Base-by-base conservation (phyloP, 2,797 vertebrate species). In the Paguma larvata region DNA sequence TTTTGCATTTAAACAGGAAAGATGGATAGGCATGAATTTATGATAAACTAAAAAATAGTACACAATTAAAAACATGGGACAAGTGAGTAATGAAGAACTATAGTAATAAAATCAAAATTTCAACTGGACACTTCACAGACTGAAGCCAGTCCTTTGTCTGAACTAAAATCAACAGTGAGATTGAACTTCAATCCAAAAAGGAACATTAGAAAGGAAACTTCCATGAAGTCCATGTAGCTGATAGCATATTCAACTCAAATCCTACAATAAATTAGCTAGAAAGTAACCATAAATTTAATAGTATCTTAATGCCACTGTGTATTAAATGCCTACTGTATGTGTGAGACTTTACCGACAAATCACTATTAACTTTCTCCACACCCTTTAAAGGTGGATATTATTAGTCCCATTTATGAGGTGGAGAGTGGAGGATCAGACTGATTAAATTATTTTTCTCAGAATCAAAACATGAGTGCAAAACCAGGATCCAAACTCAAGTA, bases 391-490 rank as follows among this genome's bases (percentile, higher is more conserved):
- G 16, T 59, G 32, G 30, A 30, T 77, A 73, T 27, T 44, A 70
- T 70, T 32, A 67, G 27, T 21, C 32, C n/a, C 32, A 11, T 41
- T 89, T 96, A 25, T 92, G 32, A 62, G 3, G 11, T 41, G 3
- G 19, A 67, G 44, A 44, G 16, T 19, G 7, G 46, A 94, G 34
- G 13, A 44, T 51, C 41, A 41, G 3, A 8, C 1, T 30, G 27
- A 72, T 46, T 46, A 62, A 78, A 32, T 85, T 41, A 32, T 46
- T 82, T 84, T 85, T 70, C 67, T 94, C 59, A 90, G 72, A 95
- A 95, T 97, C 9, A 78, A 92, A 94, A 78, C 19, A 15, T 59
- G 38, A 92, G 21, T 91, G 2, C 27, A 91, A 19, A 94, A 77
- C 8, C 12, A 70, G 68, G 46, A 93, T 44, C 77, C 68, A 91